Base-by-base conservation (phyloP, 1,140 invertebrate species). In the Calliopsis andreniformis region DNA sequence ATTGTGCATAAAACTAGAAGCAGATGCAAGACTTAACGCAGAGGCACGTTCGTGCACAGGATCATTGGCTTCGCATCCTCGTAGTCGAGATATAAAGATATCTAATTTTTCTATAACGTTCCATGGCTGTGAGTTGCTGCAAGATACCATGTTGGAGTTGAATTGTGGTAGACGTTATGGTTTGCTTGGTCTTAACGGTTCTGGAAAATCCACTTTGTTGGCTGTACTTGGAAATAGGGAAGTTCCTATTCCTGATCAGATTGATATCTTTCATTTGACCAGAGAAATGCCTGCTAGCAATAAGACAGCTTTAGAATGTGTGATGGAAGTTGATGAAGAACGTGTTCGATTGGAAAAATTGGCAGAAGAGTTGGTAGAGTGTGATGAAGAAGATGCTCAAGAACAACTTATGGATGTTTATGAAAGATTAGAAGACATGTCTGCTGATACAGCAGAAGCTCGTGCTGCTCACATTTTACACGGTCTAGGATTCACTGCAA, bases 261-360 rank as follows among this genome's bases (percentile, higher is more conserved):
- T 99, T 83, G 99, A 99, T 93, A 99, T 99, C 87, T 99, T 98
- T 92, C 97, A 99, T 91, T 93, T 99, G 86, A 97, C 97, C 8
- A 94, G 99, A 69, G 99, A 99, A 93, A 99, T 99, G 95, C 96
- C 98, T 5, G 98, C 98, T 16, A 98, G 97, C 77, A 97, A 99
- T 85, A 98, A 97, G 92, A 94, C 94, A 59, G 99, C 99, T 7
- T 92, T 99, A 16, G 93, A 99, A 89, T 98, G 97, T 91, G 99
- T 99, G 8, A 98, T 99, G 96, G 98, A 99, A 91, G 99, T 99
- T 0, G 99, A 99, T 88, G 95, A 98, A 86, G 98, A 99, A 91
- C 94, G 98, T 59, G 93, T 98, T 39, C 93, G 97, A 63, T 92
- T 99, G 8, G 99, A 99, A 90, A 96, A 96, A 88, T 92, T 99